Evolutionary conservation across 2,797 vertebrate genomes (phyloP).

Genomic region (Coregonus suidteri): DNA sequence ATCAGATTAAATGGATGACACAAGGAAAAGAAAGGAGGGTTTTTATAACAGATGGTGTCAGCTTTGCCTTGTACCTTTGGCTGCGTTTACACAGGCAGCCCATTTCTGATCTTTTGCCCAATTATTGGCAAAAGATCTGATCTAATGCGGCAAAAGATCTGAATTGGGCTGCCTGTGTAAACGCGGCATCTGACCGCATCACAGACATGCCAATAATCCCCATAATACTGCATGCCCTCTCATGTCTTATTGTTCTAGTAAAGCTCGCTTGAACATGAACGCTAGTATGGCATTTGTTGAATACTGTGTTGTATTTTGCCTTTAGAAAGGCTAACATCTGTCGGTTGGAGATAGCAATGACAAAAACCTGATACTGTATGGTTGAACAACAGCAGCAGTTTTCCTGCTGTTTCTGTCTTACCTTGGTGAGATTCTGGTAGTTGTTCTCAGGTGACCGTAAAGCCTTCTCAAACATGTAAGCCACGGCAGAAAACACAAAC

Average conservation of each 20-base stretch:
- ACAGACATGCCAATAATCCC: background rate
- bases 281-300: background rate
- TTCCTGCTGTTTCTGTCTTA: slow-evolving; percentile 32
- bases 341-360: slow-evolving; percentile 2
- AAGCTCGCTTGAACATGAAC: background rate
- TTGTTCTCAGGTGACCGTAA: slow-evolving; percentile 32
- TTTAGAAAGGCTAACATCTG: slow-evolving; percentile 17
- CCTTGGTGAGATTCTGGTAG: slow-evolving; percentile 56
- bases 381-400: too few species aligned
- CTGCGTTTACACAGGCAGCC: too few species aligned
- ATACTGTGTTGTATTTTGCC: too few species aligned
- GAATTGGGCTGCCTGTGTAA: too few species aligned
- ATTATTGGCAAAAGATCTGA: too few species aligned
- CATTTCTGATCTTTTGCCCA: too few species aligned
- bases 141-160: too few species aligned
- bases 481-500: slow-evolving; percentile 71
- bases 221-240: background rate
- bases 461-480: slow-evolving; percentile 66
- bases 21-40: too few species aligned
- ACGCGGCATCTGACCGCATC: background rate
- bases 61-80: too few species aligned
- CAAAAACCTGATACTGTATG: background rate
- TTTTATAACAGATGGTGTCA: background rate
- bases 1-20: background rate
- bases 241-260: background rate